phyloP scores from a whole-genome alignment of 2,888 invertebrate species.

The Ceratothoa steindachneri region DNA sequence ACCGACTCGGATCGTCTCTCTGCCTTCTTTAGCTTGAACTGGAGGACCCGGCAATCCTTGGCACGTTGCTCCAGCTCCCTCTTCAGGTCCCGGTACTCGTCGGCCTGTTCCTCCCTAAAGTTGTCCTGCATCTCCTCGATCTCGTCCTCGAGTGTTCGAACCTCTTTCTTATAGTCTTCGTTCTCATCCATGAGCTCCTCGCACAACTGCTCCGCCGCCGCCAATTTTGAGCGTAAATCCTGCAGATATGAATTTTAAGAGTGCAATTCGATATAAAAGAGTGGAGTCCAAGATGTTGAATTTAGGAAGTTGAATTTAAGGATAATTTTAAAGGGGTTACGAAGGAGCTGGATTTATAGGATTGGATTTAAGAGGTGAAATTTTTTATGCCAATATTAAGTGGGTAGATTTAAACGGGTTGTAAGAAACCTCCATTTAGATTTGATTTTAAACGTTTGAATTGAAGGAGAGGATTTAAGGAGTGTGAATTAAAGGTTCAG shows the following conservation, averaged over 20 bases:
- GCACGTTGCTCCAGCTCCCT: conserved; percentile 93
- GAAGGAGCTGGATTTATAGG: background rate
- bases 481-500: no score
- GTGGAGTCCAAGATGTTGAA: background rate
- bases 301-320: background rate
- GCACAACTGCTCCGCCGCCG: conserved; percentile 84
- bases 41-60: conserved; percentile 95
- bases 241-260: conserved; percentile 58
- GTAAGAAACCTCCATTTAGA: no score
- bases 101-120: conserved; percentile 93
- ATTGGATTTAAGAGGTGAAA: no score
- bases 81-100: conserved; percentile 88
- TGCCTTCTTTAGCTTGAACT: conserved; percentile 93
- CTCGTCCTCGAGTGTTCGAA: conserved; percentile 89
- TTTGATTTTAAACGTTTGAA: no score
- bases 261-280: background rate
- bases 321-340: background rate
- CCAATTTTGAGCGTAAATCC: conserved; percentile 74
- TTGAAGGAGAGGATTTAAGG: no score
- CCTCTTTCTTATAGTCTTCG: conserved; percentile 86
- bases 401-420: no score
- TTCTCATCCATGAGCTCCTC: conserved; percentile 95
- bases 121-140: conserved; percentile 99
- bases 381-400: no score
- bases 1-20: conserved; percentile 75